Conservation (phyloP, 2,797 vertebrate species). For the Malurus splendens region DNA sequence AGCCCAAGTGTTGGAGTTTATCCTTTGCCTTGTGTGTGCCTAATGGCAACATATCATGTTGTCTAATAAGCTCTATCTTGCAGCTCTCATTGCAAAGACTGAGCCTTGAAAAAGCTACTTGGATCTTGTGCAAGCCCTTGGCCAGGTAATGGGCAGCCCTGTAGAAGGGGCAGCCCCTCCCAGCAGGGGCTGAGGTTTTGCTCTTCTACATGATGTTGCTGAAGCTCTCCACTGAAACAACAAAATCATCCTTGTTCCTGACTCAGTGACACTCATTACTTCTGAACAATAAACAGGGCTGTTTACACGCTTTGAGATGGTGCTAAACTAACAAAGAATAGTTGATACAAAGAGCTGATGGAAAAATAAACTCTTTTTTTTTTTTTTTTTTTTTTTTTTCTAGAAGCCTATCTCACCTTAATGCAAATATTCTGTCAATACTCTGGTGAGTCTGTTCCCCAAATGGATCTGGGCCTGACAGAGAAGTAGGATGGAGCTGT, state of each 20-base stretch:
- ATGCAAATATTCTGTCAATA: neutral
- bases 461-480: neutral
- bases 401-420: neutral
- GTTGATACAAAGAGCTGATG: neutral
- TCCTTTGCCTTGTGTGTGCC: neutral
- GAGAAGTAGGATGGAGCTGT: neutral
- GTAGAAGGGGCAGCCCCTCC: neutral
- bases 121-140: neutral
- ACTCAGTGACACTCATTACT: neutral
- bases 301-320: neutral
- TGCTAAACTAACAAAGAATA: neutral
- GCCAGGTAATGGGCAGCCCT: neutral
- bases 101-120: neutral
- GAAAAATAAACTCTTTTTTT: neutral
- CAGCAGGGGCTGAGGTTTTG: neutral
- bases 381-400: neutral
- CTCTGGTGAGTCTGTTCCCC: neutral
- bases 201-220: neutral
- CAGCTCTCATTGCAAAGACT: neutral
- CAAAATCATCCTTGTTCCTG: neutral
- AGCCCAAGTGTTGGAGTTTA: neutral
- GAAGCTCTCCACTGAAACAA: neutral
- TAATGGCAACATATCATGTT: neutral
- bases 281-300: neutral
- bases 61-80: neutral